Conservation (phyloP, 2,113 vertebrate genomes). For the Arvicanthis niloticus region DNA sequence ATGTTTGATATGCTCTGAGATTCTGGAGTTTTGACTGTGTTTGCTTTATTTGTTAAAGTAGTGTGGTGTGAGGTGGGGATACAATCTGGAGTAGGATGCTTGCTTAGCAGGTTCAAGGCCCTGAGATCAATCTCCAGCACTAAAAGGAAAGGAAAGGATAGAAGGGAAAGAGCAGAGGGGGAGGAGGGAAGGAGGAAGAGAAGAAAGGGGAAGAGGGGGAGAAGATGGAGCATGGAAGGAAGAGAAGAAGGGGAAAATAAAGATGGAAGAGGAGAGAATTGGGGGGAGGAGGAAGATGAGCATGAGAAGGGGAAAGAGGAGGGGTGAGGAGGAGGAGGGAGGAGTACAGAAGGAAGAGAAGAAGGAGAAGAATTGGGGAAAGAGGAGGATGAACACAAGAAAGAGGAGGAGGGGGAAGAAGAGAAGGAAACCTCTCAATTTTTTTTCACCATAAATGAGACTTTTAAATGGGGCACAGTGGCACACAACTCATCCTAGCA, state of each 20-base stretch:
- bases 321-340: too few species aligned
- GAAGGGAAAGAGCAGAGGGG: background rate
- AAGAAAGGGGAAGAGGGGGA: background rate
- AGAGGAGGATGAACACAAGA: fast-evolving
- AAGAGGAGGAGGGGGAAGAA: too few species aligned
- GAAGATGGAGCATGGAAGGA: too few species aligned
- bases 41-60: constrained; percentile 27
- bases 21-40: background rate
- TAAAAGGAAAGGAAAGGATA: background rate
- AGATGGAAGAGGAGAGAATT: too few species aligned
- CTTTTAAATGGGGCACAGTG: background rate
- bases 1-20: background rate
- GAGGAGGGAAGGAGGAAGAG: background rate
- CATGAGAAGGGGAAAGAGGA: too few species aligned
- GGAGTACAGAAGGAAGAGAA: too few species aligned
- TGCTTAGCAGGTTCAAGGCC: background rate
- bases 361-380: too few species aligned
- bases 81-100: background rate
- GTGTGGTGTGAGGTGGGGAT: background rate
- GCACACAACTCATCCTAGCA: background rate
- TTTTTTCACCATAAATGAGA: background rate
- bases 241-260: too few species aligned
- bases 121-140: background rate
- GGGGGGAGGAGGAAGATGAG: too few species aligned
- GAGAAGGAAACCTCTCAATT: background rate